phyloP scores from a whole-genome alignment of 2,113 vertebrate species.

The Halichoerus grypus region DNA sequence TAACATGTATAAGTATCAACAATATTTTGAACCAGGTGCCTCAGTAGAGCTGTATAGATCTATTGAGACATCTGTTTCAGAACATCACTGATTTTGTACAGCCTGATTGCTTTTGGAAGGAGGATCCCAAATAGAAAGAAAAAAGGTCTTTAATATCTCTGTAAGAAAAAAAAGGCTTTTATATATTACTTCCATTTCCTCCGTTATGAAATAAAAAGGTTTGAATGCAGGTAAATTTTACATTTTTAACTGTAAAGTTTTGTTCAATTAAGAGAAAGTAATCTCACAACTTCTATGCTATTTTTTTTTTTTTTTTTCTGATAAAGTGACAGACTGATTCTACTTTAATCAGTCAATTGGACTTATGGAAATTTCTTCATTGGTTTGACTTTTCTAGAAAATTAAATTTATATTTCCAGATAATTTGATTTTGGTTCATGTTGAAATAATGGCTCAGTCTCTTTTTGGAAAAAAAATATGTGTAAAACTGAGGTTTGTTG shows the following conservation, averaged over 20 bases:
- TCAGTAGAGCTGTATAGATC: not conserved
- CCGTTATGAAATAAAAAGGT: not conserved
- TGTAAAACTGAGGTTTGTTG: not conserved
- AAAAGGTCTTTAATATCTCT: not conserved
- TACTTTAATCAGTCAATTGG: not conserved
- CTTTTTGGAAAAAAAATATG: not conserved
- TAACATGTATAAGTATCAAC: not conserved
- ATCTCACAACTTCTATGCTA: not conserved
- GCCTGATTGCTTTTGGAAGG: conserved; percentile 32
- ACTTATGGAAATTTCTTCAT: not conserved
- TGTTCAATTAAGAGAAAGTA: conserved; percentile 3
- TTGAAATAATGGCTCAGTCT: not conserved
- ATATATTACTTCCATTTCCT: not conserved
- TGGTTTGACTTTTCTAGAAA: conserved; percentile 19
- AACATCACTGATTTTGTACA: not conserved
- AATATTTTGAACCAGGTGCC: not conserved
- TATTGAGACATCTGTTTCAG: not conserved
- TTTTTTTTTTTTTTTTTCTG: not conserved
- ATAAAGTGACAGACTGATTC: not conserved
- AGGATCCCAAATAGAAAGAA: not conserved
- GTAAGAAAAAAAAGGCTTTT: not conserved
- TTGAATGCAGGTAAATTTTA: conserved; percentile 16
- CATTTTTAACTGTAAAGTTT: conserved; percentile 40
- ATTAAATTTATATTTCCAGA: not conserved
- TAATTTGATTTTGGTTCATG: not conserved